phyloP scores from a whole-genome alignment of 2,888 invertebrate genomes.

The Hyppa rectilinea region DNA sequence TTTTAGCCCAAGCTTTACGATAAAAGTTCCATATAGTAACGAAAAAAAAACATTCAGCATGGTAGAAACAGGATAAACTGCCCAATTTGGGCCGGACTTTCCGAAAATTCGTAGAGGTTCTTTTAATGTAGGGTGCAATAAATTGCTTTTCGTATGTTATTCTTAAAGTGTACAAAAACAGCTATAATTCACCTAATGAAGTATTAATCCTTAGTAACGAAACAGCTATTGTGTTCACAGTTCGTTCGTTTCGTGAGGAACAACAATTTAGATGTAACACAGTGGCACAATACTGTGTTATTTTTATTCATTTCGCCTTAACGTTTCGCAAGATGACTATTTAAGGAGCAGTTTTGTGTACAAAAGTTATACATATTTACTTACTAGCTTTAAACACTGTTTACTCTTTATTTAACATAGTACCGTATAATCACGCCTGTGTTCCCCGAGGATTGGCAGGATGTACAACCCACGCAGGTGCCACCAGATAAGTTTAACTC shows the following conservation, averaged over 20 bases:
- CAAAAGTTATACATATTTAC: not conserved
- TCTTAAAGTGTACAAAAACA: not conserved
- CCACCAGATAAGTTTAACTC: not conserved
- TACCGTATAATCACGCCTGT: not conserved
- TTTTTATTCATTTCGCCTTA: conserved; percentile 35
- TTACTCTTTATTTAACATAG: not conserved
- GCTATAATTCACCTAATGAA: conserved; percentile 36
- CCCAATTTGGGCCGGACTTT: no score
- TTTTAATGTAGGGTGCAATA: not conserved
- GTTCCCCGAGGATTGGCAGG: not conserved
- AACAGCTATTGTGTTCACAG: conserved; percentile 52
- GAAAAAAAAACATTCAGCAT: not conserved
- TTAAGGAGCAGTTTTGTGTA: conserved; percentile 34
- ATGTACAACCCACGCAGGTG: not conserved
- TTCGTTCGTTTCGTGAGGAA: conserved; percentile 43
- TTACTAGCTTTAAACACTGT: not conserved
- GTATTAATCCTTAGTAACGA: conserved; percentile 44
- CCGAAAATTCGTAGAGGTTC: not conserved
- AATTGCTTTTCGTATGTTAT: conserved; percentile 14
- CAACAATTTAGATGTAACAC: conserved; percentile 46
- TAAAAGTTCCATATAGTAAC: not conserved
- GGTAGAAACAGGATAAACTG: no score
- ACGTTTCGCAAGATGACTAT: conserved; percentile 30
- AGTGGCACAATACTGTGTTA: conserved; percentile 33
- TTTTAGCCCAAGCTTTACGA: not conserved